Conservation (phyloP, 2,113 vertebrate species). For the Lepisosteus oculatus region DNA sequence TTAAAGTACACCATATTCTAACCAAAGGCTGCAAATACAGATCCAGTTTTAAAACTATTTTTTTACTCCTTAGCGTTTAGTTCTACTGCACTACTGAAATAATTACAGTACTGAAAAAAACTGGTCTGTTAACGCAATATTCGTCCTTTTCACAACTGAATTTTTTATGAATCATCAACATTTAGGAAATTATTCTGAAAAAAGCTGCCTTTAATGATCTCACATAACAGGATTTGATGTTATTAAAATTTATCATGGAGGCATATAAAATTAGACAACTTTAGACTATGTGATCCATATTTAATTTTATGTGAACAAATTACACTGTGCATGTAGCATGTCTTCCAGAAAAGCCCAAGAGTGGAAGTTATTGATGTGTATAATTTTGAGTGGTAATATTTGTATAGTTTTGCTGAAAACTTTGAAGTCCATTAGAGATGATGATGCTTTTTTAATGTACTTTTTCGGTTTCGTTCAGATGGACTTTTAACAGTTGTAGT, state of each 20-base stretch:
- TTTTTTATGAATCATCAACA: conserved; percentile 16
- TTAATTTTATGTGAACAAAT: background rate
- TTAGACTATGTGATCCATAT: background rate
- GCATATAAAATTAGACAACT: no score
- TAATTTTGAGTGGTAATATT: no score
- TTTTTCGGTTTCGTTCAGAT: no score
- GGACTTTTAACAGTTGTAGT: no score
- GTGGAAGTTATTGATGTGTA: background rate
- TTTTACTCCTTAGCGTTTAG: background rate
- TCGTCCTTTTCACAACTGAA: background rate
- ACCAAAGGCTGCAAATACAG: no score
- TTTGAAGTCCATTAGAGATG: no score
- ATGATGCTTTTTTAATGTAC: no score
- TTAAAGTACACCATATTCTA: no score
- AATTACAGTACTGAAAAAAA: conserved; percentile 1
- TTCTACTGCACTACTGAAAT: background rate
- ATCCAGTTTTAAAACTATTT: background rate
- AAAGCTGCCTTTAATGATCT: conserved; percentile 16
- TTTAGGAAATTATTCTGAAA: conserved; percentile 15
- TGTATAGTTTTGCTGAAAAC: no score
- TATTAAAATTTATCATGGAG: conserved; percentile 14
- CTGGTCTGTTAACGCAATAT: background rate
- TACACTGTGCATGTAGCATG: background rate
- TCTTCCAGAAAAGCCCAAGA: background rate
- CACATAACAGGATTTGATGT: conserved; percentile 7